phyloP scores from a whole-genome alignment of 2,113 vertebrate species.

The Strix aluco region DNA sequence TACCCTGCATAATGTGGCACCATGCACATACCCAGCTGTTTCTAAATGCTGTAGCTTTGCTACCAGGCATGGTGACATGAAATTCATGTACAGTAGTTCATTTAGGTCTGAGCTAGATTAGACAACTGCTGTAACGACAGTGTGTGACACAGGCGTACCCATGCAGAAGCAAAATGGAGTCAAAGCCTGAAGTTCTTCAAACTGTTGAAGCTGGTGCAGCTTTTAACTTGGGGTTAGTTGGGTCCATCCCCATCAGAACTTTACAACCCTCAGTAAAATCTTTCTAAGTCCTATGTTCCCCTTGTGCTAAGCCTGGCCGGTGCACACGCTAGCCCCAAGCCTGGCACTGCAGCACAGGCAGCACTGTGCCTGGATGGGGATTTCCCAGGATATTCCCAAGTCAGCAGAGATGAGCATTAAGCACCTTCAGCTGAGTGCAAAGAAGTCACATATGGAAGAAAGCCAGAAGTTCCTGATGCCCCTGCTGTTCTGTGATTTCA shows the following conservation, averaged over 20 bases:
- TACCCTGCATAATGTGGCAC: not conserved
- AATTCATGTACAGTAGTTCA: rapidly evolving
- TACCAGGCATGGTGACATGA: not conserved
- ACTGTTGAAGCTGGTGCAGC: not conserved
- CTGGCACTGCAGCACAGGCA: rapidly evolving
- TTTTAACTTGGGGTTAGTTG: not conserved
- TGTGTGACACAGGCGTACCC: no score
- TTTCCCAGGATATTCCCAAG: not conserved
- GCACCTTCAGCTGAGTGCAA: not conserved
- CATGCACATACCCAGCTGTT: not conserved
- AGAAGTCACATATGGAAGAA: not conserved
- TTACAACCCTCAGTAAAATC: not conserved
- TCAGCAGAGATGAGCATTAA: not conserved
- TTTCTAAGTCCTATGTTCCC: not conserved
- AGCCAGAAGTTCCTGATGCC: not conserved
- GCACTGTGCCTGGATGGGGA: not conserved
- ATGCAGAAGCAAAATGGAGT: not conserved
- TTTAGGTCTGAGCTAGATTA: not conserved
- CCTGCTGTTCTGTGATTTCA: not conserved
- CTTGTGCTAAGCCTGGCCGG: not conserved
- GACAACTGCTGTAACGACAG: not conserved
- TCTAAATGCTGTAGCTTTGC: not conserved
- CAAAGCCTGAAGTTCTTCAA: not conserved
- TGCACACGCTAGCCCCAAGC: not conserved
- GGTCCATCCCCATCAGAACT: not conserved